These are phyloP conservation scores for Garra rufa DNA, from an alignment of 2,113 vertebrate genomes.

Conservation along the genomic window DNA sequence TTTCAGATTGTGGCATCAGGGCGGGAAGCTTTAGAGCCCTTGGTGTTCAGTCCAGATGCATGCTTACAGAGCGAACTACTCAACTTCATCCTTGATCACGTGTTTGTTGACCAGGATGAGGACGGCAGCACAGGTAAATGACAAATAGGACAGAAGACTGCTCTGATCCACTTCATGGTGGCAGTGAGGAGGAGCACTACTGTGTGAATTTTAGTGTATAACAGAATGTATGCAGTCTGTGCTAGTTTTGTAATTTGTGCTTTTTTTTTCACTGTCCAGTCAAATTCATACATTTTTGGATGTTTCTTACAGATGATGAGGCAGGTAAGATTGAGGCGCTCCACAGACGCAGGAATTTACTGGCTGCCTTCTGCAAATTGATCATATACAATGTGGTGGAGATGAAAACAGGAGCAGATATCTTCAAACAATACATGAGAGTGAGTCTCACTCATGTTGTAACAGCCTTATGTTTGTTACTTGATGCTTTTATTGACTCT, in stretches of 20 bases:
- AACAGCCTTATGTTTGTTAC: neutral
- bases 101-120: constrained; percentile 99
- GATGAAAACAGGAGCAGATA: constrained; percentile 96
- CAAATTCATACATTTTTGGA: neutral
- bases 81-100: constrained; percentile 97
- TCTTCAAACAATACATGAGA: constrained; percentile 99
- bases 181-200: neutral
- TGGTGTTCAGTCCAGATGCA: constrained; percentile 95
- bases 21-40: constrained; percentile 91
- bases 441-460: constrained; percentile 69
- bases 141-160: neutral
- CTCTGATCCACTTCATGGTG: neutral
- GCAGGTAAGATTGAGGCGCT: constrained; percentile 98
- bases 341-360: constrained; percentile 97
- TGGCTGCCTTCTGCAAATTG: constrained; percentile 97
- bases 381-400: constrained; percentile 99
- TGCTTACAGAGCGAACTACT: constrained; percentile 93
- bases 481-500: constrained; percentile 17
- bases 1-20: constrained; percentile 98
- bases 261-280: neutral
- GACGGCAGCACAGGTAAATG: constrained; percentile 91
- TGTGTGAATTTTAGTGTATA: neutral
- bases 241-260: neutral
- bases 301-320: constrained; percentile 85
- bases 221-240: neutral